phyloP scores from a whole-genome alignment of 2,888 invertebrate species.

The Acleris sparsana region DNA sequence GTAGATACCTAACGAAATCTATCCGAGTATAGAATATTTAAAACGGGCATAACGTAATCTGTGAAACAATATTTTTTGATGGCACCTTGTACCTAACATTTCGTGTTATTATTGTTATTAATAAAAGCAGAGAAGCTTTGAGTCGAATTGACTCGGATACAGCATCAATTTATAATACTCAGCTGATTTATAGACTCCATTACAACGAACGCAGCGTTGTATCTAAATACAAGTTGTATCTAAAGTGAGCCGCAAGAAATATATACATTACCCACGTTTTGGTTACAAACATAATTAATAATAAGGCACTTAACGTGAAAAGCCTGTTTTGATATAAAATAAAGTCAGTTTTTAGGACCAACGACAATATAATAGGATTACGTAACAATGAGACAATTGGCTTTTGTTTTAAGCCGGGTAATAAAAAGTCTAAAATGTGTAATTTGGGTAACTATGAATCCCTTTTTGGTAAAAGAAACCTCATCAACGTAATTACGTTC shows the following conservation, averaged over 20 bases:
- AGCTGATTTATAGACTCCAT: slow-evolving; percentile 14
- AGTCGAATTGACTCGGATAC: neutral
- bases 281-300: neutral
- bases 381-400: slow-evolving; percentile 6
- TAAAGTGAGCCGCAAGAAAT: slow-evolving; percentile 6
- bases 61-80: too few relatives aligned
- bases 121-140: neutral
- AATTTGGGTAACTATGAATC: slow-evolving; percentile 6
- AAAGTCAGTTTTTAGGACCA: neutral
- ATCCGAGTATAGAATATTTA: too few relatives aligned
- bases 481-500: neutral
- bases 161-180: neutral
- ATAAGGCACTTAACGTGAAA: slow-evolving; percentile 5
- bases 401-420: slow-evolving; percentile 2
- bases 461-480: slow-evolving; percentile 19
- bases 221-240: too few relatives aligned
- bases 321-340: neutral
- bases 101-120: too few relatives aligned
- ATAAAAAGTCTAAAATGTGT: slow-evolving; percentile 9
- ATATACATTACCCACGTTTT: neutral
- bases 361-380: slow-evolving; percentile 3
- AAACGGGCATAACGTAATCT: too few relatives aligned
- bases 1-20: too few relatives aligned
- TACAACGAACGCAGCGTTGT: slow-evolving; percentile 3
- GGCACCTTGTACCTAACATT: too few relatives aligned